phyloP scores from a whole-genome alignment of 2,797 vertebrate genomes.

The Threskiornis aethiopicus region DNA sequence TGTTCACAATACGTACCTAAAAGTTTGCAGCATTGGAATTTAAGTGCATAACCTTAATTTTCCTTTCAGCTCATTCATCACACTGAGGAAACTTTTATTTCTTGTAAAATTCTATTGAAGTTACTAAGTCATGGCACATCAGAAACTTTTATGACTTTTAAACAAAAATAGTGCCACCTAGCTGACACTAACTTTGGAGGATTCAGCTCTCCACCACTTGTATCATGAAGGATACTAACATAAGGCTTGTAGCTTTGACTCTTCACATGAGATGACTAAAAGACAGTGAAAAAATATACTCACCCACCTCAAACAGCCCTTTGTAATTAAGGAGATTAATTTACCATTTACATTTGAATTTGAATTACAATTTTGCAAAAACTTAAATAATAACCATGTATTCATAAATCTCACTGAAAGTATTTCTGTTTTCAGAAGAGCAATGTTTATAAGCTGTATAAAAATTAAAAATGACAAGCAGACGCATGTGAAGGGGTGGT shows the following conservation, averaged over 20 bases:
- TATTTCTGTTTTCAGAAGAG: not conserved
- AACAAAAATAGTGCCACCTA: not conserved
- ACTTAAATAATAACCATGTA: not conserved
- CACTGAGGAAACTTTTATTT: not conserved
- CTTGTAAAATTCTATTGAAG: not conserved
- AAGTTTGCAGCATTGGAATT: not conserved
- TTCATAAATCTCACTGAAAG: not conserved
- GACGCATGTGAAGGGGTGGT: not conserved
- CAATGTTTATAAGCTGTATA: not conserved
- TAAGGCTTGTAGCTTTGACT: not conserved
- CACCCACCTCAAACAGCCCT: not conserved
- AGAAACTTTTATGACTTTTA: conserved; percentile 18
- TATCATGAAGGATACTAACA: not conserved
- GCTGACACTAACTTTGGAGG: not conserved
- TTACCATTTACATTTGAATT: not conserved
- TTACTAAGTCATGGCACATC: not conserved
- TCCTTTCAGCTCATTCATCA: not conserved
- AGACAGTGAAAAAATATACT: not conserved
- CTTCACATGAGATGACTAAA: not conserved
- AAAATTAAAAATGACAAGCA: not conserved
- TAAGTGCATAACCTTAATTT: not conserved
- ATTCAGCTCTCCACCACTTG: not conserved
- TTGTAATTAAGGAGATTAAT: not conserved
- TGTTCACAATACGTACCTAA: accelerated
- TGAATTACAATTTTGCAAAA: not conserved